Base-by-base conservation (phyloP, 1,140 invertebrate genomes). In the Platorchestia sp. region DNA sequence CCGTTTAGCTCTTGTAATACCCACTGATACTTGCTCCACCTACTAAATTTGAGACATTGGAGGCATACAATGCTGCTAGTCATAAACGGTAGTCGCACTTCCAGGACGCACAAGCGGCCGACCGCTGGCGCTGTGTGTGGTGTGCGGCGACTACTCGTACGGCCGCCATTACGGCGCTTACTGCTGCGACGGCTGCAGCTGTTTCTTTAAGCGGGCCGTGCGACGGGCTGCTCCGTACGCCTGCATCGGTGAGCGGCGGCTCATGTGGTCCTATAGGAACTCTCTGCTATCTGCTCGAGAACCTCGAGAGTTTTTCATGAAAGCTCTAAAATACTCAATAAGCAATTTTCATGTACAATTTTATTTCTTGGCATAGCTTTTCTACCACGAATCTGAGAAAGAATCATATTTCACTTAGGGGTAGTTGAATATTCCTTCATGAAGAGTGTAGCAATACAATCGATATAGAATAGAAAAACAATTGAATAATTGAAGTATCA, bases 121-220 rank as follows among this genome's bases (percentile, higher is more conserved):
- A 36, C 41, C 45, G 40, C 43, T 93, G 91, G 95, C 95, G 45
- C 53, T 96, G 95, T 96, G 96, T 89, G 95, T 95, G 96, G 98
- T 99, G 87, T 99, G 98, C 96, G 98, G 98, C 0, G 98, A 99
- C 97, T 98, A 98, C 97, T 98, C 98, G 40, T 99, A 98, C 96
- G 98, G 98, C 0, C 98, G 98, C 97, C 98, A 99, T 97, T 99
- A 99, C 96, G 98, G 98, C 0, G 98, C 98, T 19, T 98, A 98
- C 97, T 98, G 98, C 97, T 99, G 98, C 97, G 99, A 99, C 96
- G 98, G 98, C 14, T 99, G 98, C 97, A 98, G 98, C 86, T 99
- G 98, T 96, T 99, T 99, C 97, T 99, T 99, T 97, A 99, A 99
- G 97, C 97, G 98, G 96, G 98, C 98, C 95, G 97, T 99, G 40